These are phyloP conservation scores for Patiria pectinifera DNA, from an alignment of 53 echinoderm and acorn worm genomes.

Conservation along the genomic window DNA sequence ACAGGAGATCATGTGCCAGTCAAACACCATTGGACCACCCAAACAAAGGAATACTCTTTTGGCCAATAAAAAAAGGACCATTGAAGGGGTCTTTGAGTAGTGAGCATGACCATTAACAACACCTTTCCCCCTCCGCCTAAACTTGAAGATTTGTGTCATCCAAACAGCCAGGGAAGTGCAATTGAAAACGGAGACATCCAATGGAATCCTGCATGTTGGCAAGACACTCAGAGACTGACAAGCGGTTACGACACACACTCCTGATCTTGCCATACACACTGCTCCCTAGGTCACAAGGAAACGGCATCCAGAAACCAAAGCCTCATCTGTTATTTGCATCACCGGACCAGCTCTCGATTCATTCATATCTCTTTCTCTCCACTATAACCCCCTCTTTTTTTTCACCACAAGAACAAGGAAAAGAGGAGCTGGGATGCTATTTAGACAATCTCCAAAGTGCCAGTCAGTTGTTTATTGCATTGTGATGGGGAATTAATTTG, in stretches of 20 bases:
- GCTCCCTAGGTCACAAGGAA: not conserved
- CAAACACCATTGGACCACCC: not conserved
- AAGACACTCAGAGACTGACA: slow-evolving; percentile 25
- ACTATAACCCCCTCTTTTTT: not conserved
- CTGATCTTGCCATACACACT: not conserved
- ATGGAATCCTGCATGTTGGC: slow-evolving; percentile 19
- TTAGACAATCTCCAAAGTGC: slow-evolving; percentile 53
- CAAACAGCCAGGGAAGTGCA: slow-evolving; percentile 14
- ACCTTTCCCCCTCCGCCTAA: not conserved
- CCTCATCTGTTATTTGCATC: slow-evolving; percentile 4
- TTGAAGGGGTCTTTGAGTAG: not conserved
- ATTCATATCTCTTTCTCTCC: not conserved
- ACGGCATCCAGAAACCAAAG: not conserved
- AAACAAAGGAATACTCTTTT: not conserved
- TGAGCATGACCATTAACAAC: not conserved
- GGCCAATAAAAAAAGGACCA: not conserved
- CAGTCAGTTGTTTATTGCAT: slow-evolving; percentile 43
- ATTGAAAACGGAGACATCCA: slow-evolving; percentile 1
- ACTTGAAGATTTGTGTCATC: not conserved
- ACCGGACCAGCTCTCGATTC: not conserved
- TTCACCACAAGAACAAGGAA: not conserved
- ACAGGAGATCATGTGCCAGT: too few relatives aligned
- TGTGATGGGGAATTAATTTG: slow-evolving; percentile 30
- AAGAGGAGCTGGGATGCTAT: not conserved
- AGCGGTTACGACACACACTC: not conserved